Base-by-base conservation (phyloP, 2,797 vertebrate genomes). In the Coranthus polyacanthus region DNA sequence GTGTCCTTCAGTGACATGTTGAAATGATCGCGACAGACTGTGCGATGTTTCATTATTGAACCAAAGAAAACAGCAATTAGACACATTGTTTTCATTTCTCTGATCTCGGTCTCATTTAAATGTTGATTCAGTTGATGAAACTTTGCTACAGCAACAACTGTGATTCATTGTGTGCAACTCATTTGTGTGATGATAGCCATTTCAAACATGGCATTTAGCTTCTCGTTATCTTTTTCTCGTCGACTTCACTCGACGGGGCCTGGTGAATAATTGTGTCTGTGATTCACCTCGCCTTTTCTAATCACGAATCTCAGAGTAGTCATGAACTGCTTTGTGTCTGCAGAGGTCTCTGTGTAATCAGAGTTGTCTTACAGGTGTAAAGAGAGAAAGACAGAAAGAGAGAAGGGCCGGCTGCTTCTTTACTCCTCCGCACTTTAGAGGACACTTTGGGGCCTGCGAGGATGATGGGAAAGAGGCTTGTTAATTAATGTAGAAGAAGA, bases 381-480 rank as follows among this genome's bases (percentile, higher is more conserved):
- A 58, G 36, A 67, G 29, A 46, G 21, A 32, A 21, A 9, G 6
- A 17, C 56, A 58, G 36, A 67, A 22, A 46, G 21, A 32, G 26
- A 9, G 6, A 5, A 11, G 1, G 18, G 46, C 29, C 21, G n/a
- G 5, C 4, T 11, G 45, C 9, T 15, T 76, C 60, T 21, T 0
- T 9, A 53, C 72, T 57, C 45, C 64, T 59, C 56, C 12, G 22
- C 38, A 66, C 38, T 61, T 26, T 52, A 12, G 46, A 51, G n/a
- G 4, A 43, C 32, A 46, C 8, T 32, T 38, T 52, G 34, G 12
- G 34, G 29, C 6, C 43, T 55, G 37, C 16, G 49, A 43, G 52
- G 47, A 49, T 76, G 66, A 68, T 58, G 59, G 64, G 60, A 57
- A 62, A 47, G 38, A 45, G 58, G 38, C 26, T 72, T 46, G n/a